Base-by-base conservation (phyloP, 2,113 vertebrate genomes). In the Amphiprion ocellaris region DNA sequence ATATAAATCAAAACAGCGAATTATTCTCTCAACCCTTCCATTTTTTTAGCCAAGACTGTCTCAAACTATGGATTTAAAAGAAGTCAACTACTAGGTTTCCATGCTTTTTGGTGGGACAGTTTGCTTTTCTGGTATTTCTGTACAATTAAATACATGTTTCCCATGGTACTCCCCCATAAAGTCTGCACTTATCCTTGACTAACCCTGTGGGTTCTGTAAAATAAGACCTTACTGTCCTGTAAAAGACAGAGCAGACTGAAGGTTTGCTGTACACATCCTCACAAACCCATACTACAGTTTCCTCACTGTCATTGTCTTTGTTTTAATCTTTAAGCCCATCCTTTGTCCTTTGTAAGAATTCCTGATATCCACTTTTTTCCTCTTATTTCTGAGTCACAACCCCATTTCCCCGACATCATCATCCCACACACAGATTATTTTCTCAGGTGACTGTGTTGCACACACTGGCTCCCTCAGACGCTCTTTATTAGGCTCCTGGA, bases 401-500 rank as follows among this genome's bases (percentile, higher is more conserved):
- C 21, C 53, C 15, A 23, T 73, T 83, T 52, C 71, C 15, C 37
- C 19, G 15, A 67, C 73, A 61, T 30, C 58, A 76, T 28, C 26
- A 65, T 92, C 93, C 89, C 77, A 84, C 77, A 81, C 4, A 44
- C 55, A 67, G 95, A 97, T 97, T 98, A 97, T 97, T 98, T 97
- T 95, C 95, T 96, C 97, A 99, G 96, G 97, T 98, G 96, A 94
- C 93, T 94, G 95, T 95, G 95, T 97, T 93, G 85, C 95, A 89
- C 95, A 94, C 93, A 94, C 90, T 95, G 90, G 93, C 94, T 95
- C 93, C 94, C 93, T 96, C 96, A 96, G 95, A 97, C 97, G 95
- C 96, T 97, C 96, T 96, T 96, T 96, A 96, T 97, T 96, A 96
- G 92, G 94, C 96, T 97, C 95, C 95, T 96, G 95, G 94, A 96